Evolutionary conservation across 2,113 vertebrate genomes (phyloP), one percentile per base, ranked within the genome.

Genomic region (Pan paniscus): DNA sequence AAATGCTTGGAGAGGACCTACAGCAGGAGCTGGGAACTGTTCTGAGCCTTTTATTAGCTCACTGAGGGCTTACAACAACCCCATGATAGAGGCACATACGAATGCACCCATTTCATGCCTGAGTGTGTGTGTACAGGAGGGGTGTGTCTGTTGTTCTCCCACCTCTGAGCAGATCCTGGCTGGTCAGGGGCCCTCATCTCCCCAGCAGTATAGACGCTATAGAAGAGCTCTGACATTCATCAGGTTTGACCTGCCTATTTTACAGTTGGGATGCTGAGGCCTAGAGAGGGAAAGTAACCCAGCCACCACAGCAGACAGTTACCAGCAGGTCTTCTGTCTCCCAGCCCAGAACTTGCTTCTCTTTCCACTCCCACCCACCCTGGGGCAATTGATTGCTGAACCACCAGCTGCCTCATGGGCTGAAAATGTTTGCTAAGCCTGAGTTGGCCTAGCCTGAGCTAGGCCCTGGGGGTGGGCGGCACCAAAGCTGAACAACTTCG

Each of bases 371-470:
- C 40, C 12, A 8, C 9, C 43, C 25, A 17, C 32, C 30, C 8
- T 20, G 10, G 57, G 68, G 4, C 23, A 5, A 35, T 22, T 43
- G 73, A 86, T 50, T 88, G 90, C 82, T 52, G 12, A 90, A 12
- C 75, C 27, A 50, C 22, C 57, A 23, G 9, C 52, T 8, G 61
- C 43, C 25, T 92, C 75, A n/a, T 0, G 2, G 67, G 35, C 73
- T 87, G 67, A 43, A 64, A 94, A 89, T 82, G 78, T 96, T 85
- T 78, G 82, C 79, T 43, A 32, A 83, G 40, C 59, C 50, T 92
- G 94, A 96, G 86, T 92, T 90, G 61, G 61, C 84, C 2, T 27
- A 38, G 48, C 40, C 80, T 4, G n/a, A n/a, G 25, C 2, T 1
- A 14, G 89, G 64, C 48, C 73, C n/a, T 14, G 40, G 22, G 50